Evolutionary conservation across 64 coral and sea anemone species (phyloP), one percentile per base, ranked within the genome.

Genomic region (Acropora tenuis): DNA sequence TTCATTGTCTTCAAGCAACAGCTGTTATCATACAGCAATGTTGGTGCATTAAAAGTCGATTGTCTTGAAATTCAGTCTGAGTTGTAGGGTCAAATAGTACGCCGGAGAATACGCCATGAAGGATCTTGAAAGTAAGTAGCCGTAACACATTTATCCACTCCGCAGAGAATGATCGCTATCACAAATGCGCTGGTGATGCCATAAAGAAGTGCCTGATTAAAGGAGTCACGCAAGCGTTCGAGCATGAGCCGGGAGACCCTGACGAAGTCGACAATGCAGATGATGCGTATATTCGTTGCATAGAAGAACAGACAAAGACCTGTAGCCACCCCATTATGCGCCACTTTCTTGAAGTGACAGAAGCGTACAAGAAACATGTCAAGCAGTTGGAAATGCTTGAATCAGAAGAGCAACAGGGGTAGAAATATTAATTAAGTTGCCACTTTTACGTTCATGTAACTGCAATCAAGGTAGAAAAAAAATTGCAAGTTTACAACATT

Each of bases 171-270:
- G 78, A 80, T 80, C 50, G 78, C 50, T 80, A 80, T 80, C n/a
- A 80, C 78, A 80, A 80, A 80, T 80, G 78, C 50, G 78, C 78
- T 80, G 78, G 78, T 42, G 78, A 80, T 80, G 18, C 52, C 78
- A 59, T 80, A 20, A 80, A 57, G 78, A 80, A 80, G 78, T 80
- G 78, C 52, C 40, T 80, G 50, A 42, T 80, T 80, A 30, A 30
- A 30, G 20, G 20, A 43, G 58, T 48, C 78, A 60, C 58, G 18
- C 78, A 80, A 60, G 49, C 58, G 50, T 57, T 10, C 78, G 78
- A 80, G 78, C 78, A 80, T 58, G 50, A 80, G 78, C 1, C 19
- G n/a, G 78, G 20, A 80, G 78, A 80, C 50, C 17, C 78, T 80
- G 49, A 80, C 0, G 78, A 8, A 57, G 78, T 3, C 6, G 50